Evolutionary conservation across 2,113 vertebrate genomes (phyloP).

Genomic region (Myotis yumanensis): DNA sequence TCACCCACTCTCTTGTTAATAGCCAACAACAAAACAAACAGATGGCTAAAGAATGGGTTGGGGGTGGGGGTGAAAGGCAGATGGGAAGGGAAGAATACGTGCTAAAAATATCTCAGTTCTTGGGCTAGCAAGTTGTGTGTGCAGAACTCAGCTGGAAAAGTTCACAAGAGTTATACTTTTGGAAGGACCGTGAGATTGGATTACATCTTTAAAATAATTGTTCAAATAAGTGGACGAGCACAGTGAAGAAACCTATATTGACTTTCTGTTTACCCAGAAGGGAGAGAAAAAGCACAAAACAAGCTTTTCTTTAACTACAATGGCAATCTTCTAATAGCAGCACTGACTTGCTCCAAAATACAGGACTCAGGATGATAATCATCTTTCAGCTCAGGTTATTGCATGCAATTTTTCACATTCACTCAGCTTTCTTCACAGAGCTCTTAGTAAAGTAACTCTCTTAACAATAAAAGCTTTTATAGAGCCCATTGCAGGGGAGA

Average conservation of each 20-base stretch:
- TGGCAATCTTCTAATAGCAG: conserved; percentile 86
- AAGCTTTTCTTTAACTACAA: conserved; percentile 87
- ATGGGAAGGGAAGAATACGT: not conserved
- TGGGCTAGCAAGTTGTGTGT: not conserved
- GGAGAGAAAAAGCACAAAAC: conserved; percentile 82
- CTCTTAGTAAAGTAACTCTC: conserved; percentile 88
- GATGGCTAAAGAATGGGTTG: conserved; percentile 66
- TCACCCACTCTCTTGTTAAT: conserved; percentile 56
- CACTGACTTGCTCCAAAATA: conserved; percentile 82
- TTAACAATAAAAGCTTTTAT: conserved; percentile 91
- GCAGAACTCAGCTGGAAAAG: conserved; percentile 49
- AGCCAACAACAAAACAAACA: conserved; percentile 62
- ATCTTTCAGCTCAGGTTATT: conserved; percentile 88
- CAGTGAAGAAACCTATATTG: conserved; percentile 79
- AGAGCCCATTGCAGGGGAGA: conserved; percentile 84
- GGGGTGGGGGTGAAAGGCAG: not conserved
- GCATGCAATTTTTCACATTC: conserved; percentile 89
- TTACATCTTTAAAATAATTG: conserved; percentile 82
- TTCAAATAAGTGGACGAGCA: conserved; percentile 80
- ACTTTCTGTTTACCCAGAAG: conserved; percentile 84
- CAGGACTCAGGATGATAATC: conserved; percentile 87
- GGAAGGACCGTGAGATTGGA: conserved; percentile 59
- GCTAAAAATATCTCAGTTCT: conserved; percentile 40
- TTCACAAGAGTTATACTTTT: conserved; percentile 48
- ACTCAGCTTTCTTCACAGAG: conserved; percentile 86